Conservation (phyloP, 2,113 vertebrate genomes). For the Tursiops truncatus region DNA sequence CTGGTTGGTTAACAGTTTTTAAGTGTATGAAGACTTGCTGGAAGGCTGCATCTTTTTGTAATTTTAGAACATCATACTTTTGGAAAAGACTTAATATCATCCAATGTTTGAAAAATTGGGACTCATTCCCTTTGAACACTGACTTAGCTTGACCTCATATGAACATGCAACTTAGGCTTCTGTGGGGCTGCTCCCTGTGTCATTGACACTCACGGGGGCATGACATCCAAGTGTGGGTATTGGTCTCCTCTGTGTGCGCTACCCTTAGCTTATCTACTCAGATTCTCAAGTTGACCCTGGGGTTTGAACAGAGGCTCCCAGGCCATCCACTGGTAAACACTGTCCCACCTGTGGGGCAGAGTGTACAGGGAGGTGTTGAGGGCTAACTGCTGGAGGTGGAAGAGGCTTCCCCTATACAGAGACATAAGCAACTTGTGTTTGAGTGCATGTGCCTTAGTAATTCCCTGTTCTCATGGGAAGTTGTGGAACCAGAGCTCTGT, state of each 20-base stretch:
- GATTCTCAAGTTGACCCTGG: background rate
- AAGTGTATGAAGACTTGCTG: background rate
- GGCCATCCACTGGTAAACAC: background rate
- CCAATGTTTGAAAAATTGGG: slow-evolving; percentile 25
- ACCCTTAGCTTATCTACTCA: background rate
- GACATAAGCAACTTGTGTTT: background rate
- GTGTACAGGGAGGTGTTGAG: background rate
- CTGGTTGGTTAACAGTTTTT: slow-evolving; percentile 27
- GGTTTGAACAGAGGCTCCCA: background rate
- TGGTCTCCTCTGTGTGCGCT: background rate
- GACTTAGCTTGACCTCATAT: background rate
- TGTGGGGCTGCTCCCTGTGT: background rate
- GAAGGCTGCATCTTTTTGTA: slow-evolving; percentile 13
- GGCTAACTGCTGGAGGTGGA: background rate
- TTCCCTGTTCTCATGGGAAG: background rate
- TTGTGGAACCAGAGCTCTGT: background rate
- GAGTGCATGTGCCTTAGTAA: background rate
- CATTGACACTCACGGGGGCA: background rate
- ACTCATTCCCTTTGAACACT: background rate
- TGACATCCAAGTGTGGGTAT: background rate
- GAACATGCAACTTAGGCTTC: background rate
- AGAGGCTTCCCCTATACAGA: background rate
- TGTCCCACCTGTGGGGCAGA: background rate
- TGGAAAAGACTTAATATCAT: slow-evolving; percentile 37
- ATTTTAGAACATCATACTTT: slow-evolving; percentile 3